These are phyloP conservation scores for Atherinomorus stipes DNA, from an alignment of 2,113 vertebrate genomes.

Conservation along the genomic window DNA sequence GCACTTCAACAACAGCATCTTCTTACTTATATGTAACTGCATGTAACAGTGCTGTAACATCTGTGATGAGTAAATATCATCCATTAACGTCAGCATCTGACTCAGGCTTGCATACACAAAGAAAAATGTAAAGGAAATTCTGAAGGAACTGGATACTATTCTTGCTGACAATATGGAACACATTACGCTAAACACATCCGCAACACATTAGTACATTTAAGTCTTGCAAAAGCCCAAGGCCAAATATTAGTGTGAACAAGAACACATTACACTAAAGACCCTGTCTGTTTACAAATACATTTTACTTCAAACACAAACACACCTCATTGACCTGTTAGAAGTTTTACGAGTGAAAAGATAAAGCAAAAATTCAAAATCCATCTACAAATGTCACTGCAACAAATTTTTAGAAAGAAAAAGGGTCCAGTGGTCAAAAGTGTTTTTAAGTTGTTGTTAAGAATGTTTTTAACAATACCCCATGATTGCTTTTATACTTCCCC, in stretches of 20 bases:
- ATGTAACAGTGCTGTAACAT: neutral
- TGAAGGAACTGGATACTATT: slow-evolving; percentile 20
- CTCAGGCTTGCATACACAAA: neutral
- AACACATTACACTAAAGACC: slow-evolving; percentile 30
- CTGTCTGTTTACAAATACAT: slow-evolving; percentile 21
- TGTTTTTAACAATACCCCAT: neutral
- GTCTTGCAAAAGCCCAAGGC: slow-evolving; percentile 31
- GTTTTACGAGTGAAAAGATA: neutral
- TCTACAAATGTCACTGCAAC: neutral
- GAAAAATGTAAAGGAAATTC: slow-evolving; percentile 11
- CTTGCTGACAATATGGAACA: slow-evolving; percentile 49
- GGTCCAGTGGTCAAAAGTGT: neutral
- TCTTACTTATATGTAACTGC: neutral
- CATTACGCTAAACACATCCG: slow-evolving; percentile 57
- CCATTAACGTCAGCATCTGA: neutral
- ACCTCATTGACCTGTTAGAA: neutral
- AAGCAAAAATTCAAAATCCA: neutral
- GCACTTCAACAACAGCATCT: neutral
- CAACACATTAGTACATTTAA: slow-evolving; percentile 51
- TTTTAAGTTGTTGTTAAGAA: neutral
- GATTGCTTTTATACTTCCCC: slow-evolving; percentile 20
- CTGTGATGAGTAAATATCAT: neutral
- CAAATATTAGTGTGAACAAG: slow-evolving; percentile 44
- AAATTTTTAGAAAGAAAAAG: neutral
- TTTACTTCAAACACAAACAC: slow-evolving; percentile 2